Base-by-base conservation (phyloP, 2,797 vertebrate species). In the Argya squamiceps region DNA sequence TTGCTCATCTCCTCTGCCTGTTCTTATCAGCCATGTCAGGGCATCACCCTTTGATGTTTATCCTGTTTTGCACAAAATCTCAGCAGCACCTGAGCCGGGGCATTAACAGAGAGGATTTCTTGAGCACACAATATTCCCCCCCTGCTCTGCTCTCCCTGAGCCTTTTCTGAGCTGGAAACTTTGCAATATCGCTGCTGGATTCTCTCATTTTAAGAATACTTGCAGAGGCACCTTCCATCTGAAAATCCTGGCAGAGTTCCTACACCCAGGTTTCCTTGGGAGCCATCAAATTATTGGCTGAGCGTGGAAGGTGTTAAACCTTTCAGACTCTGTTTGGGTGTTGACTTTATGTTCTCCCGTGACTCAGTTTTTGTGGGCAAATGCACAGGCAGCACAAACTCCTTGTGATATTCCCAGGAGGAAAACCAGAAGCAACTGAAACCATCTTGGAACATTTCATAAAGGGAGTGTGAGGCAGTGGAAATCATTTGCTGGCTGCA, bases 301-400 rank as follows among this genome's bases (percentile, higher is more conserved):
- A 83, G 78, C 53, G n/a, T 23, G 41, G 84, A 75, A 92, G 89
- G 44, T 84, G 76, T 70, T 91, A 85, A 93, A 85, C 75, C 56
- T 88, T 91, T 89, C 43, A 67, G 49, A 20, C 47, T 63, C 67
- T 63, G 29, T 55, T 89, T 84, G 56, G 34, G 59, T 81, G 76
- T 62, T 86, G 88, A 53, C 76, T 95, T 96, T 60, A 59, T 50
- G 39, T 22, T 88, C 84, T 64, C 71, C 55, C 5, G 7, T 43
- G 68, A 60, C 58, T 92, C 50, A 23, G 18, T 34, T 46, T 92
- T 95, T 71, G 91, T 16, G 73, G 64, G 46, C 46, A 74, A 64
- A 89, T 19, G 41, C 60, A 58, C 37, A 84, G 74, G 23, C 27
- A 70, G 32, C 9, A 2, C 46, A 71, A 89, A 58, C 8, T 64